Evolutionary conservation across 2,113 vertebrate genomes (phyloP).

Genomic region (Emydura subglobosa): DNA sequence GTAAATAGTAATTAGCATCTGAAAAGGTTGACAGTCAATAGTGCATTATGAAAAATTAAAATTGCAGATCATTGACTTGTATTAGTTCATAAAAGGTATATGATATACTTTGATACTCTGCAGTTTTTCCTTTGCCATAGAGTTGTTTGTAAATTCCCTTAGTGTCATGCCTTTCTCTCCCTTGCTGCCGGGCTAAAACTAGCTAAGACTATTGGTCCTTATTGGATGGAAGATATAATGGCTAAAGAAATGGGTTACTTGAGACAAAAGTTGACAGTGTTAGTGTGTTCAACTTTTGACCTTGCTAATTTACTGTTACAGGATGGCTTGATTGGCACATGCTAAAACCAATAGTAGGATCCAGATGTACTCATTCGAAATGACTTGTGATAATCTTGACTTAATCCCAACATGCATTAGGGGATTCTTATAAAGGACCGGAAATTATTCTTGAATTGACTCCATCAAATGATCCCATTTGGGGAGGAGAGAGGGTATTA

Average conservation of each 20-base stretch:
- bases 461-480: not conserved
- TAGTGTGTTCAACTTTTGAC: not conserved
- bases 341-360: fast-evolving
- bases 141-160: not conserved
- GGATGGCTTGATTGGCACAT: not conserved
- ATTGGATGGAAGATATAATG: not conserved
- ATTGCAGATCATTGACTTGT: fast-evolving
- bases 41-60: not conserved
- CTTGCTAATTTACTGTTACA: not conserved
- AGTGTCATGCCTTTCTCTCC: fast-evolving
- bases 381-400: not conserved
- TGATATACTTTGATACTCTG: not conserved
- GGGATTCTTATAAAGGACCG: not conserved
- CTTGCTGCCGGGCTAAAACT: not conserved
- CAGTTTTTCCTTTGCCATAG: not conserved
- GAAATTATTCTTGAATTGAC: not conserved
- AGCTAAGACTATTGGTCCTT: not conserved
- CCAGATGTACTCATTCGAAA: fast-evolving
- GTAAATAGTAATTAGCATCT: not conserved
- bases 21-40: not conserved
- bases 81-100: not conserved
- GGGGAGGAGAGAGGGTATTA: not conserved
- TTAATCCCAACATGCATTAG: not conserved
- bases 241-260: not conserved
- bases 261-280: not conserved